phyloP scores from a whole-genome alignment of 37 sponge, comb jelly and placozoan species.

The Halichondria panicea region DNA sequence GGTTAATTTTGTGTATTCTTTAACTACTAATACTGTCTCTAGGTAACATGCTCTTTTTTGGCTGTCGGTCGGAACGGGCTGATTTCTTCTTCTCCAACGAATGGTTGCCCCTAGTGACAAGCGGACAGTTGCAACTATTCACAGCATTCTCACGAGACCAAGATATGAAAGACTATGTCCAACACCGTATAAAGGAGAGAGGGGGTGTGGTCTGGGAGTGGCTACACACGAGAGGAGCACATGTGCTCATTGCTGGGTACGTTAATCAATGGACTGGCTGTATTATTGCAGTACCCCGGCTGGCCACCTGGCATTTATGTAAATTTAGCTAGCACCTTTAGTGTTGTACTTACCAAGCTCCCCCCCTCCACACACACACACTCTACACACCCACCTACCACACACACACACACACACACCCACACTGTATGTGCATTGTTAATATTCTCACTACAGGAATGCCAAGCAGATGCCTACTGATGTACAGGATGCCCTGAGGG shows the following conservation, averaged over 20 bases:
- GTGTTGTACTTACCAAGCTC: too few relatives aligned
- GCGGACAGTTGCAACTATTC: conserved; percentile 48
- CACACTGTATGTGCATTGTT: too few relatives aligned
- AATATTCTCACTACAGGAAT: conserved; percentile 67
- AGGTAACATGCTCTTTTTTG: conserved; percentile 90
- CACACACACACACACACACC: too few relatives aligned
- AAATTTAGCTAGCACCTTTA: too few relatives aligned
- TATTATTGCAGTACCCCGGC: neutral
- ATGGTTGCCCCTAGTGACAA: conserved; percentile 60
- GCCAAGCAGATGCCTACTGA: conserved; percentile 88
- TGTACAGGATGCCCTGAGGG: conserved; percentile 74
- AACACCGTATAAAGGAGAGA: conserved; percentile 77
- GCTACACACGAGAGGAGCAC: conserved; percentile 55
- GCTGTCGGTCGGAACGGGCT: conserved; percentile 78
- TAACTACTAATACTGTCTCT: neutral
- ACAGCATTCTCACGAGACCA: conserved; percentile 96
- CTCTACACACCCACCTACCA: too few relatives aligned
- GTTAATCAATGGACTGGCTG: neutral
- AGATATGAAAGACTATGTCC: conserved; percentile 91
- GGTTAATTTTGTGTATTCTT: neutral
- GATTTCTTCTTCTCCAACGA: conserved; percentile 89
- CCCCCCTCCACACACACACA: neutral
- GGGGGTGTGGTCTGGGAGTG: conserved; percentile 75
- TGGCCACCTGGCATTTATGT: too few relatives aligned
- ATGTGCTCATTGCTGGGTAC: conserved; percentile 91